These are phyloP conservation scores for Julus scanicus DNA, from an alignment of 2,888 invertebrate species.

Conservation along the genomic window DNA sequence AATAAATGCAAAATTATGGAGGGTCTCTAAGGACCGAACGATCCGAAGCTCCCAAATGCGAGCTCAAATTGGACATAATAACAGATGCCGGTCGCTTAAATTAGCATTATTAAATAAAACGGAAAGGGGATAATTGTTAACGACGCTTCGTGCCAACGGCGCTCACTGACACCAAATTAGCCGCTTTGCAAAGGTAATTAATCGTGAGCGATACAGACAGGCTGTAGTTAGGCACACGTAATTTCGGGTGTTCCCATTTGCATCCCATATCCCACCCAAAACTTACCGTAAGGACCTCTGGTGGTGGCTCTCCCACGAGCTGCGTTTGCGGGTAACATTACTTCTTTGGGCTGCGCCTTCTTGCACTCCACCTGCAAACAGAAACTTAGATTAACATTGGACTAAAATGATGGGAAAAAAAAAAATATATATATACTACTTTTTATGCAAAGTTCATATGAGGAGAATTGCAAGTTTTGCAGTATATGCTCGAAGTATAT, in stretches of 20 bases:
- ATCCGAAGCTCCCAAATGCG: neutral
- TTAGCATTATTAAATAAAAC: conserved; percentile 42
- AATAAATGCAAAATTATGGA: conserved; percentile 24
- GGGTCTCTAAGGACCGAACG: conserved; percentile 1
- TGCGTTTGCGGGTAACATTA: conserved; percentile 97
- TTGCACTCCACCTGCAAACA: conserved; percentile 95
- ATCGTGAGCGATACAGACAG: conserved; percentile 5
- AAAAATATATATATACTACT: no score
- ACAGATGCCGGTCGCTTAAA: conserved; percentile 39
- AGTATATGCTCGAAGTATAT: no score
- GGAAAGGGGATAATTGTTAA: conserved; percentile 39
- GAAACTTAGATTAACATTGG: neutral
- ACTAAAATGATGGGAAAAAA: neutral
- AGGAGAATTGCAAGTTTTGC: no score
- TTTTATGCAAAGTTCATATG: no score
- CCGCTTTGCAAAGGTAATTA: conserved; percentile 19
- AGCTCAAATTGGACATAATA: conserved; percentile 35
- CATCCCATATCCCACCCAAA: neutral
- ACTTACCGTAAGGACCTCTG: conserved; percentile 96
- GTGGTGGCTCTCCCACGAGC: conserved; percentile 95
- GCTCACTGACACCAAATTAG: conserved; percentile 9
- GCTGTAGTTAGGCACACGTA: neutral
- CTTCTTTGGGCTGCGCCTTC: conserved; percentile 99
- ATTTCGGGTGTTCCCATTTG: neutral
- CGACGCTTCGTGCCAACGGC: conserved; percentile 8